Base-by-base conservation (phyloP, 2,888 invertebrate species). In the Phrixothrix hirtus region DNA sequence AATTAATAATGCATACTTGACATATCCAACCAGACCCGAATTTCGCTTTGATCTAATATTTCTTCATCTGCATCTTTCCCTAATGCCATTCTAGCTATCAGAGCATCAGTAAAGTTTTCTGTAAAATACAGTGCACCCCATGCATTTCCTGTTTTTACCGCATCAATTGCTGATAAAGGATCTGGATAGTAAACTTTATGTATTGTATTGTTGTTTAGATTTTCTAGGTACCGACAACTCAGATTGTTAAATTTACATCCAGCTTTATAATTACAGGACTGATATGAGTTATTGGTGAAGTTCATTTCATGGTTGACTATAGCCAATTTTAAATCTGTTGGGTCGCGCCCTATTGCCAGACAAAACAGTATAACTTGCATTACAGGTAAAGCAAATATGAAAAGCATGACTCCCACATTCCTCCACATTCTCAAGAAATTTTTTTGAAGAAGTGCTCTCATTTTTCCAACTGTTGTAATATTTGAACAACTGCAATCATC, bases 91-190 rank as follows among this genome's bases (percentile, higher is more conserved):
- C 93, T 80, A 1, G 92, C 92, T 0, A 92, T 86, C 17, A 94
- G 80, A 0, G 91, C 90, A 57, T 88, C 88, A 0, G 95, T 91
- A 65, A 95, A 96, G 71, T 95, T 95, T 66, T 89, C 87, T 14
- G 91, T 89, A 67, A 96, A 92, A 70, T 89, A 88, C 3, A 95
- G 73, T 5, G 89, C 89, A 1, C 94, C 95, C 95, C 95, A 95
- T 0, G 90, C 89, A 14, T 88, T 79, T 0, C 95, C 95, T 1
- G 75, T 75, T 25, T 81, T 77, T 0, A 95, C 94, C 0, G 90
- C 90, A 17, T 81, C 74, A 48, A 86, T 77, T 0, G 93, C 95
- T 0, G 80, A 77, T 0, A 82, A 79, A 2, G 87, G 65, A 47
- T 84, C 81, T 9, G 79, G 77, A 76, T 89, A 91, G 76, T 83